phyloP scores from a whole-genome alignment of 1,140 invertebrate genomes.

The Brachionus koreanus region DNA sequence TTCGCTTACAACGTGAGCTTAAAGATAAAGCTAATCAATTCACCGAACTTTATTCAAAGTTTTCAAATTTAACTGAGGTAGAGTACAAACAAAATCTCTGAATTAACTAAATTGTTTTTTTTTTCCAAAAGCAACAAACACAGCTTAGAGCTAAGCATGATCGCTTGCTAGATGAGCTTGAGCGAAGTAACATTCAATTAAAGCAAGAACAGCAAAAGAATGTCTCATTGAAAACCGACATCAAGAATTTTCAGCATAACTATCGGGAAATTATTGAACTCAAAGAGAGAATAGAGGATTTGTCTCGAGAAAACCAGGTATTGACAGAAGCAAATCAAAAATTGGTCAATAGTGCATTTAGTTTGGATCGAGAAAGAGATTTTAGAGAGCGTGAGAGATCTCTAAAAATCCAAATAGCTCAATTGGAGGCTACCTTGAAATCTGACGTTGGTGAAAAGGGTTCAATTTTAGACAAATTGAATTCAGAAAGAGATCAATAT shows the following conservation, averaged over 20 bases:
- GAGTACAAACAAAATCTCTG: too few relatives aligned
- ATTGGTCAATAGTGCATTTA: constrained; percentile 59
- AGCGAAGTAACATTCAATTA: constrained; percentile 53
- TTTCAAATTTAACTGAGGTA: constrained; percentile 56
- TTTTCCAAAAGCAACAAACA: constrained; percentile 53
- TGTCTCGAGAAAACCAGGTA: constrained; percentile 58
- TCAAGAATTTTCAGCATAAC: constrained; percentile 45
- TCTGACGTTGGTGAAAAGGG: constrained; percentile 60
- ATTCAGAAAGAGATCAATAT: constrained; percentile 54
- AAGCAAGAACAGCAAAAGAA: constrained; percentile 58
- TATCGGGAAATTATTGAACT: constrained; percentile 6
- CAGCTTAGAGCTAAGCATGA: constrained; percentile 56
- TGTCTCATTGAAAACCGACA: constrained; percentile 54
- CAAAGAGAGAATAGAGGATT: constrained; percentile 46
- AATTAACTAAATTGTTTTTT: too few relatives aligned
- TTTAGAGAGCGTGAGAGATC: constrained; percentile 57
- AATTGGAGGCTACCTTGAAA: constrained; percentile 59
- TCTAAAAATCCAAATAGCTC: constrained; percentile 59
- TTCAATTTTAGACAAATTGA: constrained; percentile 54
- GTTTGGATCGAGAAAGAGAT: constrained; percentile 58
- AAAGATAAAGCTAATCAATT: constrained; percentile 58
- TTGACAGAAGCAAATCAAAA: constrained; percentile 61
- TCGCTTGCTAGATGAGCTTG: constrained; percentile 57
- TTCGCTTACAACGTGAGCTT: constrained; percentile 59
- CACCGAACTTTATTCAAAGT: constrained; percentile 55